phyloP scores from a whole-genome alignment of 2,888 invertebrate species.

The Lycocerus yunnanus region DNA sequence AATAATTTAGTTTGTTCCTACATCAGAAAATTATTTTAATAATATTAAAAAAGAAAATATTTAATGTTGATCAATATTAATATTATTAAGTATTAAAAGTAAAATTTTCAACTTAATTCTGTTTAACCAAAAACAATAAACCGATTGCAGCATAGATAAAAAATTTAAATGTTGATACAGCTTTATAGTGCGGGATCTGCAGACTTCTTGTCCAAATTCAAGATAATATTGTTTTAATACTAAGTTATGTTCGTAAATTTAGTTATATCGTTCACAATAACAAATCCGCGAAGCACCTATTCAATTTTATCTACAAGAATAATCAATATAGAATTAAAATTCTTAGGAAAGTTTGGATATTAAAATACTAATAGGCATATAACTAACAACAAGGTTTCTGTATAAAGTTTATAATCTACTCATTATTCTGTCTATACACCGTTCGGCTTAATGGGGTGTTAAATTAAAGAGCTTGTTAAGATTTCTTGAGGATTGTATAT shows the following conservation, averaged over 20 bases:
- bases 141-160: no score
- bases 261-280: neutral
- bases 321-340: neutral
- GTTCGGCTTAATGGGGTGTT: slow-evolving; percentile 24
- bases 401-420: slow-evolving; percentile 4
- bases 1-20: no score
- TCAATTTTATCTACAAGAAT: neutral
- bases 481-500: slow-evolving; percentile 14
- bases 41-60: no score
- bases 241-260: neutral
- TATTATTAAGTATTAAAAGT: no score
- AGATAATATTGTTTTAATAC: neutral
- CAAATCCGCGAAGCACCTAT: neutral
- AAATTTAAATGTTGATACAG: no score
- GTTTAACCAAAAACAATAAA: no score
- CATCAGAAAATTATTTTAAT: no score
- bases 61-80: no score
- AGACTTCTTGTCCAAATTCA: no score
- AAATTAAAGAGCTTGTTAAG: slow-evolving; percentile 27
- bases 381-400: neutral
- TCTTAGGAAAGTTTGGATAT: neutral
- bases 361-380: neutral
- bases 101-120: no score
- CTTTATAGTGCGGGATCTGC: no score
- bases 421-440: slow-evolving; percentile 20